Evolutionary conservation across 2,113 vertebrate species (phyloP), one percentile per base, ranked within the genome.

Genomic region (Rhinoderma darwinii): DNA sequence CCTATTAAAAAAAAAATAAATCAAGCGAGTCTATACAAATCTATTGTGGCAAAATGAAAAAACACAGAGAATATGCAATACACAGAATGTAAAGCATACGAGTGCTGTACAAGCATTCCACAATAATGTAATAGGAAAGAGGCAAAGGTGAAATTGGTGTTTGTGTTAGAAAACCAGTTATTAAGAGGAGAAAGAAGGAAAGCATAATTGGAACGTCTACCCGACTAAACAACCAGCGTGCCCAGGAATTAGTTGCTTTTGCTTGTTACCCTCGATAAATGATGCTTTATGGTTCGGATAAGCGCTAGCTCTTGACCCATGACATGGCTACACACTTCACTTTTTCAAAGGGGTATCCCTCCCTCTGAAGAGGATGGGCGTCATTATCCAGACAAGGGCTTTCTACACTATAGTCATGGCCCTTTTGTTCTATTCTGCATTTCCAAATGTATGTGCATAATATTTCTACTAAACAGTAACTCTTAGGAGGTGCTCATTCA

Each of bases 281-380:
- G 89, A 89, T 84, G 82, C 89, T 88, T 59, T 61, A 0, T 2
- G 87, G 88, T 88, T 86, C 86, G 88, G 90, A 88, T 82, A 82
- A 91, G 87, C 89, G 85, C 91, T 89, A 91, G 88, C 88, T 91
- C 90, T 90, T 90, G 91, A 92, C 90, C 89, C 80, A 77, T 90
- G 90, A 86, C 89, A 88, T 89, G 68, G 84, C 87, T 68, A 50
- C 54, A 89, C 88, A 79, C 89, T 89, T 89, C 2, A 88, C 81
- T 88, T 89, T 88, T 93, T 89, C 89, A 89, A 50, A 41, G 83
- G 87, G 84, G 88, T 91, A 89, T 70, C 89, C 84, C 86, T 54
- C 89, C 68, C 10, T 76, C 51, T 41, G 8, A 59, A 85, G 47
- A 78, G 56, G 56, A 41, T 75, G 84, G 25, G 47, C 14, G 39